Percentiles rank a stretch among this genome's conserved stretches.
Conservation (phyloP, 2,888 invertebrate genomes). For the Oeneis ivallda region DNA sequence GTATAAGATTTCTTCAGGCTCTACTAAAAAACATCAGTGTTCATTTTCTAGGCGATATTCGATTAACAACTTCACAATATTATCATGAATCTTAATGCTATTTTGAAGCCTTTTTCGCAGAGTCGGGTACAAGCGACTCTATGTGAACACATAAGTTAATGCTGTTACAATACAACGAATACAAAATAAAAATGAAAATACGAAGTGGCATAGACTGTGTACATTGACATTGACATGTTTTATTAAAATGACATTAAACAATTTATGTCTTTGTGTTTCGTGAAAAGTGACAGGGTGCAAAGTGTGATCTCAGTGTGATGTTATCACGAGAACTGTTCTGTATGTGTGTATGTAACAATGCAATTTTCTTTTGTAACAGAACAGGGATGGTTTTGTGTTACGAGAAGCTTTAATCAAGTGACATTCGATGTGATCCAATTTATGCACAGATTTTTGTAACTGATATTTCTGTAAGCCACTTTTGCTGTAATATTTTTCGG, state of each 20-base stretch:
- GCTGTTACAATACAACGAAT: constrained; percentile 21
- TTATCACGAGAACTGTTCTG: constrained; percentile 1
- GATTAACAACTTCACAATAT: too few species aligned
- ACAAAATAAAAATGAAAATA: neutral
- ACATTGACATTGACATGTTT: neutral
- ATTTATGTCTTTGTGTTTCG: constrained; percentile 2
- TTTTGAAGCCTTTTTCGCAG: neutral
- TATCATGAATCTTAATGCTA: neutral
- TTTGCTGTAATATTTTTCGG: constrained; percentile 20
- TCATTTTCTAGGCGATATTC: too few species aligned
- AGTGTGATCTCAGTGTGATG: constrained; percentile 20
- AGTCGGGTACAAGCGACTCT: neutral
- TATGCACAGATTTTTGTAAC: constrained; percentile 27
- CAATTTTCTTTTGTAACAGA: constrained; percentile 25
- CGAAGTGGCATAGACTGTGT: constrained; percentile 12
- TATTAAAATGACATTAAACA: constrained; percentile 8
- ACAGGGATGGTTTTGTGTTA: constrained; percentile 26
- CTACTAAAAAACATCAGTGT: too few species aligned
- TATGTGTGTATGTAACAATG: constrained; percentile 4
- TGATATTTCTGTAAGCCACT: constrained; percentile 20
- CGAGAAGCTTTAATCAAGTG: constrained; percentile 34
- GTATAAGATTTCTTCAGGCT: too few species aligned
- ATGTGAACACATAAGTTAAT: neutral
- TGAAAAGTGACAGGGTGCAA: constrained; percentile 20
- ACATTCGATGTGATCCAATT: constrained; percentile 27